Evolutionary conservation across 1,140 invertebrate species (phyloP), one percentile per base, ranked within the genome.

Genomic region (Nomia melanderi): DNA sequence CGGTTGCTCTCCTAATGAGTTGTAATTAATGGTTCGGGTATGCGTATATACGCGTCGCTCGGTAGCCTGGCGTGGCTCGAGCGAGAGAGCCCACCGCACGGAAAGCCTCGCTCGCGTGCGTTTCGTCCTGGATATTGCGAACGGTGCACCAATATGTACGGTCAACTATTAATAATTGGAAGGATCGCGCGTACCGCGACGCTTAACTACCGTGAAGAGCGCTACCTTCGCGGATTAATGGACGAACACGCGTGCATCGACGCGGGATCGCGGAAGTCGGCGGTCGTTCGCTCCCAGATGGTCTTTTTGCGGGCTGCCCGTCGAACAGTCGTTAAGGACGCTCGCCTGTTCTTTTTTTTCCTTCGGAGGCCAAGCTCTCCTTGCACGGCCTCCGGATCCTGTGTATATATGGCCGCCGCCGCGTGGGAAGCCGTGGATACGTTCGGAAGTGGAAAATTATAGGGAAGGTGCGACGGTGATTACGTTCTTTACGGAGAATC

Each of bases 11-110:
- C 88, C 88, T 91, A 91, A 91, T 91, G 90, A 91, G 90, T 90
- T 84, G 89, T 91, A 91, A 91, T 91, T 91, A 91, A 91, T 91
- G 90, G 89, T 89, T 88, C 84, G 88, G 85, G 85, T 88, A 90
- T 89, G 87, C 79, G 77, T 83, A 77, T 65, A 29, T 80, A 83
- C 80, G 67, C 63, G 70, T 74, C 41, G 64, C 57, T 73, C 64
- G 64, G 14, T 39, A 71, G 66, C 66, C 8, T 29, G 8, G 44
- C 44, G 31, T 29, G 41, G 50, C n/a, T 23, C 20, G 20, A 6
- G 7, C 5, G 20, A 50, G 17, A 3, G 3, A 36, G 33, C 12
- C 14, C 54, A 2, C 20, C 3, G n/a, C 27, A 23, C 23, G 27
- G 65, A 69, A 59, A 74, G 54, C n/a, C n/a, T n/a, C n/a, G n/a